Evolutionary conservation across 1,140 invertebrate species (phyloP).

Genomic region (Lamellibrachia luymesi): DNA sequence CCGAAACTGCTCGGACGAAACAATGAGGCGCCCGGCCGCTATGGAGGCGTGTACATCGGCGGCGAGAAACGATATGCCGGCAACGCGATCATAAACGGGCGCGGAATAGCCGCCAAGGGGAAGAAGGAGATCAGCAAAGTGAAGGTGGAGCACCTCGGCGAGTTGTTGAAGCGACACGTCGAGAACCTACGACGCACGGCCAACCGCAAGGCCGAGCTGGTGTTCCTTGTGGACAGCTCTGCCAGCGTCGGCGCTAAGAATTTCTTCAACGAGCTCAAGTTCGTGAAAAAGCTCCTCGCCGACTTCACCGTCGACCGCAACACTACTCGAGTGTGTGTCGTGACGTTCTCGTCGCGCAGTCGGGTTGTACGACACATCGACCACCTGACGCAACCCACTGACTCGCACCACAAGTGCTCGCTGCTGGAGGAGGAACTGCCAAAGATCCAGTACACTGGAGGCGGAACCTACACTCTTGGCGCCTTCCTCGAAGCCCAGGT

Average conservation of each 20-base stretch:
- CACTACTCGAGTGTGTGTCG: conserved; percentile 66
- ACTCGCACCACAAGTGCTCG: conserved; percentile 66
- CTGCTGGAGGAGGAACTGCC: conserved; percentile 66
- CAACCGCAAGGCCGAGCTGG: conserved; percentile 63
- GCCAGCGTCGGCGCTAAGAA: conserved; percentile 68
- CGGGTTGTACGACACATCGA: conserved; percentile 66
- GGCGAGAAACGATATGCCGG: background rate
- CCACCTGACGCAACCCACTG: conserved; percentile 60
- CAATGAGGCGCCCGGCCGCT: background rate
- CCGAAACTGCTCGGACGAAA: background rate
- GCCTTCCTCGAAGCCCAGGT: conserved; percentile 69
- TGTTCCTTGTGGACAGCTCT: conserved; percentile 72
- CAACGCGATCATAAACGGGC: background rate
- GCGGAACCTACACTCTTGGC: conserved; percentile 70
- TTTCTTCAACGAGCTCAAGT: conserved; percentile 65
- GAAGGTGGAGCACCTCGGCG: conserved; percentile 62
- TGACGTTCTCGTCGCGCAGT: conserved; percentile 68
- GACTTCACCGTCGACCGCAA: conserved; percentile 69
- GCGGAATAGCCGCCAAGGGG: background rate
- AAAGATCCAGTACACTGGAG: conserved; percentile 66
- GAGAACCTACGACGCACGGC: conserved; percentile 46
- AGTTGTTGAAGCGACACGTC: conserved; percentile 62
- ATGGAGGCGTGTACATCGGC: background rate
- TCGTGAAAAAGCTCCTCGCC: conserved; percentile 70
- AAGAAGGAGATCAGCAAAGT: conserved; percentile 45